Evolutionary conservation across 2,888 invertebrate genomes (phyloP).

Genomic region (Melinaea marsaeus): DNA sequence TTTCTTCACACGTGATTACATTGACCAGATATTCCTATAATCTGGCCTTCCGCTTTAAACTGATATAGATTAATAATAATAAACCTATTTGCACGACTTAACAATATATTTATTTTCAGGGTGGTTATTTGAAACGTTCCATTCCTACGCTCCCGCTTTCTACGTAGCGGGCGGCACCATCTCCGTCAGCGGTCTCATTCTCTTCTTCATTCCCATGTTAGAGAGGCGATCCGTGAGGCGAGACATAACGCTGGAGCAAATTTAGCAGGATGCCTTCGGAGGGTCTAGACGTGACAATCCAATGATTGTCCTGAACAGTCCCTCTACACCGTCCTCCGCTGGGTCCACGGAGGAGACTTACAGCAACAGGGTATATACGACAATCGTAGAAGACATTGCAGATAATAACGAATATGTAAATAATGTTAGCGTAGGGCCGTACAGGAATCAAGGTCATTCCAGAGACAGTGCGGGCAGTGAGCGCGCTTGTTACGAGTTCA

Average conservation of each 20-base stretch:
- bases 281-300: conserved; percentile 47
- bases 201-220: conserved; percentile 88
- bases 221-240: conserved; percentile 67
- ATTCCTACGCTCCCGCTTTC: conserved; percentile 92
- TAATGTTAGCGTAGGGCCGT: conserved; percentile 44
- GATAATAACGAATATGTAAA: conserved; percentile 55
- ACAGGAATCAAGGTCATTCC: conserved; percentile 63
- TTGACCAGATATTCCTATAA: no score
- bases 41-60: no score
- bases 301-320: conserved; percentile 65
- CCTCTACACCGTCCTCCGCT: conserved; percentile 62
- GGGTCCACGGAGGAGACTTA: conserved; percentile 55
- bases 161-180: conserved; percentile 91
- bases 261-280: conserved; percentile 59
- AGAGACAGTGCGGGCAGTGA: conserved; percentile 54
- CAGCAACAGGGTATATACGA: conserved; percentile 71
- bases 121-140: conserved; percentile 86
- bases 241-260: conserved; percentile 57
- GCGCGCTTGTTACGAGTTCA: conserved; percentile 40
- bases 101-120: conserved; percentile 77
- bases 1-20: no score
- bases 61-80: no score
- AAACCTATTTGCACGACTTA: conserved; percentile 1
- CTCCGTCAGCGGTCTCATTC: conserved; percentile 90
- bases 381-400: conserved; percentile 57